phyloP scores from a whole-genome alignment of 1,140 invertebrate genomes.

The Cherax quadricarinatus region DNA sequence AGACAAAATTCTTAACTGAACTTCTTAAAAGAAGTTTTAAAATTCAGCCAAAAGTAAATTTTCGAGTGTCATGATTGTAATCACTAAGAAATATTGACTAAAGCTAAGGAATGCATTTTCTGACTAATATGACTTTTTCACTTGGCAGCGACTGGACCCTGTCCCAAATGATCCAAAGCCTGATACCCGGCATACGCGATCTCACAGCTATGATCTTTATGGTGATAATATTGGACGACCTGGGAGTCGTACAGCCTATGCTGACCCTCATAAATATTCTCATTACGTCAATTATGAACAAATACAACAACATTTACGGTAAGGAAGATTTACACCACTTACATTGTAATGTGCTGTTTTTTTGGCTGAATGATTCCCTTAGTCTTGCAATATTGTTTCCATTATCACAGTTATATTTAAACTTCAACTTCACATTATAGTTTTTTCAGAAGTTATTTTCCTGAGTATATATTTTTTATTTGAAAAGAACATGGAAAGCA shows the following conservation, averaged over 20 bases:
- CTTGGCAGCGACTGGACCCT: slow-evolving; percentile 52
- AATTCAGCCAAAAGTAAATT: no score
- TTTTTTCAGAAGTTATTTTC: neutral
- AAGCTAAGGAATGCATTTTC: neutral
- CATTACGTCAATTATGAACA: slow-evolving; percentile 92
- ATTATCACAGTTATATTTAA: neutral
- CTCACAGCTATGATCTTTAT: slow-evolving; percentile 77
- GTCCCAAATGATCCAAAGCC: slow-evolving; percentile 71
- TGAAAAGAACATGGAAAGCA: neutral
- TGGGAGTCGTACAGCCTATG: slow-evolving; percentile 79
- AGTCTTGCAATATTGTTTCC: neutral
- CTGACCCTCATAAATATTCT: slow-evolving; percentile 82
- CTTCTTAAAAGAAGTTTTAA: no score
- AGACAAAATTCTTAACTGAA: no score
- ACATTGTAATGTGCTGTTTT: neutral
- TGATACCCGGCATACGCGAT: slow-evolving; percentile 77
- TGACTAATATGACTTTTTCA: neutral
- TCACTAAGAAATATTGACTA: neutral
- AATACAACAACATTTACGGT: slow-evolving; percentile 88
- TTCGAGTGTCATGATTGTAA: no score
- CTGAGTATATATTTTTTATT: neutral
- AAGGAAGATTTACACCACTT: slow-evolving; percentile 74
- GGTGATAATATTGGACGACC: slow-evolving; percentile 77
- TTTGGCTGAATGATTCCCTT: neutral
- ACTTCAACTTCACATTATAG: neutral